phyloP scores from a whole-genome alignment of 2,888 invertebrate genomes.

The Spodoptera picta region DNA sequence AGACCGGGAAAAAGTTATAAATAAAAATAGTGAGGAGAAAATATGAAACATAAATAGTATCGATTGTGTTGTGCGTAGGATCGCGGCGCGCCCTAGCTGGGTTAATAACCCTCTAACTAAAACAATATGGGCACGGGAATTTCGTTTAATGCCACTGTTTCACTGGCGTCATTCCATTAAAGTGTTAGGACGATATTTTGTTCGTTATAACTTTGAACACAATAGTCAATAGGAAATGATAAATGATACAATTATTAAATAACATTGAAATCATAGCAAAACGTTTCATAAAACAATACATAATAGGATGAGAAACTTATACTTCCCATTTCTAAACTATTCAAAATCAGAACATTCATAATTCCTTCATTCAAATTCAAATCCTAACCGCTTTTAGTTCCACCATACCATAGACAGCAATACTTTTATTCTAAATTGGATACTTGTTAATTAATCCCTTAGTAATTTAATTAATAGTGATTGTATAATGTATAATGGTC shows the following conservation, averaged over 20 bases:
- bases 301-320: too few species aligned
- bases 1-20: constrained; percentile 1
- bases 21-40: constrained; percentile 20
- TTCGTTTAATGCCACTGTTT: constrained; percentile 76
- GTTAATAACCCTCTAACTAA: constrained; percentile 84
- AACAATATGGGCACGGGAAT: constrained; percentile 85
- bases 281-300: too few species aligned
- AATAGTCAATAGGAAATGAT: too few species aligned
- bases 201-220: too few species aligned
- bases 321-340: constrained; percentile 46
- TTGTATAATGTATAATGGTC: constrained; percentile 21
- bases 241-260: too few species aligned
- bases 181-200: too few species aligned
- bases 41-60: constrained; percentile 38
- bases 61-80: constrained; percentile 49
- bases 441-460: constrained; percentile 35
- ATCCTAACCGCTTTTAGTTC: constrained; percentile 58
- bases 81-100: constrained; percentile 67
- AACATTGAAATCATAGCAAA: too few species aligned
- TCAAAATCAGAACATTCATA: constrained; percentile 61
- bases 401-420: constrained; percentile 53
- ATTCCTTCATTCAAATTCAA: constrained; percentile 71
- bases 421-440: constrained; percentile 50
- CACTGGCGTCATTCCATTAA: constrained; percentile 10
- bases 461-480: constrained; percentile 31